Conservation (phyloP, 2,797 vertebrate genomes). For the Tragopan temminckii region DNA sequence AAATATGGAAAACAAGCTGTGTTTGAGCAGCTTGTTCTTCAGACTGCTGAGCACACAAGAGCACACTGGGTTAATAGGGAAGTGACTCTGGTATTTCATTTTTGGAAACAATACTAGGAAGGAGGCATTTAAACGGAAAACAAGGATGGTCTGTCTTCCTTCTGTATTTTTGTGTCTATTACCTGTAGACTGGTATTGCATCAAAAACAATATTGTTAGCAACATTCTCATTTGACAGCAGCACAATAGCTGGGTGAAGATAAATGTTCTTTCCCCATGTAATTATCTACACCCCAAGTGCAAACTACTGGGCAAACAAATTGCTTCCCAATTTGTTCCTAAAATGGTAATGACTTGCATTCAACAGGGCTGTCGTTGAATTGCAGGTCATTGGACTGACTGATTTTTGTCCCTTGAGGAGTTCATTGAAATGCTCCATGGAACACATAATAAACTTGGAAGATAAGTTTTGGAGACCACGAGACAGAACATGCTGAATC, state of each 20-base stretch:
- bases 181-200: not conserved
- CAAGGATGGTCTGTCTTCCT: conserved; percentile 32
- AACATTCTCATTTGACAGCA: not conserved
- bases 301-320: conserved; percentile 56
- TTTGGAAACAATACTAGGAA: conserved; percentile 72
- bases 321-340: conserved; percentile 54
- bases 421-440: not conserved
- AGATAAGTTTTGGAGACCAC: not conserved
- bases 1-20: not conserved
- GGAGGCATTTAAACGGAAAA: conserved; percentile 47
- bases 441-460: not conserved
- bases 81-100: conserved; percentile 36
- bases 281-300: conserved; percentile 48
- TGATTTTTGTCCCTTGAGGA: not conserved
- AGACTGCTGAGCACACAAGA: not conserved
- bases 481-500: conserved; percentile 38
- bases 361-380: not conserved
- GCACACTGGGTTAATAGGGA: conserved; percentile 35
- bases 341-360: conserved; percentile 12
- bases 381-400: not conserved
- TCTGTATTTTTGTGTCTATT: not conserved
- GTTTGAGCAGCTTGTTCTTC: not conserved
- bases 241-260: conserved; percentile 13
- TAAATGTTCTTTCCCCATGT: conserved; percentile 25
- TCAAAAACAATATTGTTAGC: conserved; percentile 20